Percentiles rank a stretch among this genome's conserved stretches.
phyloP scores from a whole-genome alignment of 2,113 vertebrate species.

The Rhagologus leucostigma region DNA sequence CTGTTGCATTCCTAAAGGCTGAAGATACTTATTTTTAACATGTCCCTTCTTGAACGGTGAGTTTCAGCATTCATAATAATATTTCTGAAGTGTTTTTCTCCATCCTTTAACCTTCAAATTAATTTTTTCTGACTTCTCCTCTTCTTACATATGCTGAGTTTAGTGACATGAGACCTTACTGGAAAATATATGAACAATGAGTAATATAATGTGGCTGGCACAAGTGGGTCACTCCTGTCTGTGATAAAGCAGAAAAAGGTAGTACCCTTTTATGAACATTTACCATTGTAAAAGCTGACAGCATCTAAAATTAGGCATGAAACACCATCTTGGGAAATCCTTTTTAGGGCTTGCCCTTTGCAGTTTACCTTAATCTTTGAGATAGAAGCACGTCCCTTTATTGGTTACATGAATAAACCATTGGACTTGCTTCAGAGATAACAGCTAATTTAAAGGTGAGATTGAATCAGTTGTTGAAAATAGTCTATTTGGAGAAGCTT shows the following conservation, averaged over 20 bases:
- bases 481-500: slow-evolving; percentile 12
- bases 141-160: neutral
- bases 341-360: slow-evolving; percentile 28
- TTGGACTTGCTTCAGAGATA: slow-evolving; percentile 19
- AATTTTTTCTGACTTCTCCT: neutral
- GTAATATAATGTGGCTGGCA: neutral
- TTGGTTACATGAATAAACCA: neutral
- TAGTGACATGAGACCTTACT: neutral
- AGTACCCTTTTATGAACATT: slow-evolving; percentile 42
- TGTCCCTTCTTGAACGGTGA: neutral
- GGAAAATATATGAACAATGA: neutral
- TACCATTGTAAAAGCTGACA: slow-evolving; percentile 34
- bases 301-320: slow-evolving; percentile 66
- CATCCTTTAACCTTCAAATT: neutral
- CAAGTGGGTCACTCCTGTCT: neutral
- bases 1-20: neutral
- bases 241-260: slow-evolving; percentile 23
- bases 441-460: slow-evolving; percentile 25
- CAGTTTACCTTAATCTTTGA: slow-evolving; percentile 17
- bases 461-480: slow-evolving; percentile 38
- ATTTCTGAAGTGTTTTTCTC: neutral
- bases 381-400: neutral
- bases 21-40: neutral
- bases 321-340: neutral
- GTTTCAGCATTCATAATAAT: neutral